Evolutionary conservation across 2,113 vertebrate species (phyloP).

Genomic region (Cricetomys ansorgei): DNA sequence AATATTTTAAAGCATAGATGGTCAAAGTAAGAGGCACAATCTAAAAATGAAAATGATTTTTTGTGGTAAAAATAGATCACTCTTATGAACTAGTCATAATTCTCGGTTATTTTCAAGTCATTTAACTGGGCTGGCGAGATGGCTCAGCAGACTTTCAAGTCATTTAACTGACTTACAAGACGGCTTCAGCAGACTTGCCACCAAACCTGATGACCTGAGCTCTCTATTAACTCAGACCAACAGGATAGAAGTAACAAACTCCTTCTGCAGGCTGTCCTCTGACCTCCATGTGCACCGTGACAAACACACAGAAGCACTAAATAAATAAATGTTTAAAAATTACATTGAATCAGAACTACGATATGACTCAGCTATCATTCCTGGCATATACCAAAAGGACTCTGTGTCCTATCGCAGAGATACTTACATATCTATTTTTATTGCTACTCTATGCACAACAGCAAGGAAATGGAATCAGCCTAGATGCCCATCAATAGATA

Average conservation of each 20-base stretch:
- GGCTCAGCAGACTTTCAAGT: not conserved
- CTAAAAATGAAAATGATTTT: constrained; percentile 42
- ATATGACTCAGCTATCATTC: not conserved
- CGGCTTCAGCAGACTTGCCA: not conserved
- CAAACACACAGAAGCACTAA: not conserved
- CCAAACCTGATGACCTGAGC: not conserved
- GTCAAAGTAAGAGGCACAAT: constrained; percentile 24
- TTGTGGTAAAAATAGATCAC: not conserved
- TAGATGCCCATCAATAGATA: not conserved
- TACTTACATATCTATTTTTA: not conserved
- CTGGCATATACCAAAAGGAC: not conserved
- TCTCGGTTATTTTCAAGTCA: constrained; percentile 42
- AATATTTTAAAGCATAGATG: constrained; percentile 52
- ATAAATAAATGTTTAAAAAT: not conserved
- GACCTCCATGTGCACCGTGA: not conserved
- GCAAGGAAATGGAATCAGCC: not conserved
- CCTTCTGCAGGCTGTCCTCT: not conserved
- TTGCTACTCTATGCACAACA: not conserved
- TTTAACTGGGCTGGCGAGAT: not conserved
- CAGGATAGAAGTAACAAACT: not conserved
- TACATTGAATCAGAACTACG: not conserved
- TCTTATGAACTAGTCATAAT: constrained; percentile 15
- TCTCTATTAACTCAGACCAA: not conserved
- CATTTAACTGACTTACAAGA: too few relatives aligned
- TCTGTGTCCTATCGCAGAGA: not conserved